Base-by-base conservation (phyloP, 2,113 vertebrate genomes). In the Crotophaga sulcirostris region DNA sequence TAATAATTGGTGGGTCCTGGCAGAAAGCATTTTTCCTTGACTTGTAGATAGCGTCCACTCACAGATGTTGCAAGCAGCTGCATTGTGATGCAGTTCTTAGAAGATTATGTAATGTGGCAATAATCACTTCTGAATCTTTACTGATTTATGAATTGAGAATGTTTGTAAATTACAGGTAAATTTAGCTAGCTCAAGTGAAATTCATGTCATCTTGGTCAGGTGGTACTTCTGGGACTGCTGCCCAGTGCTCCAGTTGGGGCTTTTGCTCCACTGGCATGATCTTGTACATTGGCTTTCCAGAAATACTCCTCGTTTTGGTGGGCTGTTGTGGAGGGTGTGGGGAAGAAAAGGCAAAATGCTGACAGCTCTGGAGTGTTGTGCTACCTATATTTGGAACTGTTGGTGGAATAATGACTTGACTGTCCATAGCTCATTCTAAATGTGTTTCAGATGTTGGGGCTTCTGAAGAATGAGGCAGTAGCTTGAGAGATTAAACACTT, bases 91-190 rank as follows among this genome's bases (percentile, higher is more conserved):
- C 52, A 67, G 52, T 90, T 97, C 82, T 93, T 87, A 84, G 79
- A 96, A 90, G 76, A 55, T 89, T 29, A 86, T 89, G 87, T 96
- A 95, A 90, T 88, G 60, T 29, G 5, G 55, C 78, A 93, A 75
- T 87, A 92, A 94, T 87, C n/a, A 79, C 56, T 95, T 93, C 76
- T 94, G 90, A 89, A 90, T 86, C 10, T 3, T 92, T 88, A 80
- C 85, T 94, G 84, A 90, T 96, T 94, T 95, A 86, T 89, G 83
- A 93, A 84, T 87, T 89, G 73, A 93, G 80, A 92, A 59, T 91
- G 58, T 94, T 95, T 92, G 67, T 77, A 93, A 94, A 84, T 92
- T 84, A 83, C 8, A 62, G 64, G 42, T 44, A 81, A 89, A 76
- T 70, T 72, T 81, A 77, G 44, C 62, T 64, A 74, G 86, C n/a